Evolutionary conservation across 2,797 vertebrate genomes (phyloP).

Genomic region (Lagorchestes hirsutus): DNA sequence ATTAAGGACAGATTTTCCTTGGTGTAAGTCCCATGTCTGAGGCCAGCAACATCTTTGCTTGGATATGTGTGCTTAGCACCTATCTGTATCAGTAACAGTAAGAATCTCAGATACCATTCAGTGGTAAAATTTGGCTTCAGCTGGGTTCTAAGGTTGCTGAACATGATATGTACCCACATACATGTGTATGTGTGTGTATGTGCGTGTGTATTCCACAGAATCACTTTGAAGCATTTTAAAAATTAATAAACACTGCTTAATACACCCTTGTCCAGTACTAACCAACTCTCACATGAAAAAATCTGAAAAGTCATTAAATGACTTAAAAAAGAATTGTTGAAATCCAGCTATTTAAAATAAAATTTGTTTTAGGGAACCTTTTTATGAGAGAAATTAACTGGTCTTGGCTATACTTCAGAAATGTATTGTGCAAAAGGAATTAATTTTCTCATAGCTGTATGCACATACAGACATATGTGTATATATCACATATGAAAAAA

Average conservation of each 20-base stretch:
- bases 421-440: constrained; percentile 20
- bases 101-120: constrained; percentile 47
- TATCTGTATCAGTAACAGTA: constrained; percentile 61
- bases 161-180: background rate
- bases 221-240: constrained; percentile 42
- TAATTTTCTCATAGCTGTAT: constrained; percentile 43
- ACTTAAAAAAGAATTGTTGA: constrained; percentile 52
- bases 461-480: background rate
- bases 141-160: constrained; percentile 2
- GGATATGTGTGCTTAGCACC: constrained; percentile 55
- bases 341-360: constrained; percentile 51
- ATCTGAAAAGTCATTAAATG: constrained; percentile 60
- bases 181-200: background rate
- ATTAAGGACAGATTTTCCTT: constrained; percentile 82
- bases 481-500: background rate
- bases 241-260: constrained; percentile 53
- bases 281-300: constrained; percentile 11
- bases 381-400: constrained; percentile 39
- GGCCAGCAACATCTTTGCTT: constrained; percentile 54
- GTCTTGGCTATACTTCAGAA: constrained; percentile 26
- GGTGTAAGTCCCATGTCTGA: constrained; percentile 68
- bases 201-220: constrained; percentile 9
- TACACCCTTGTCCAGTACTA: background rate
- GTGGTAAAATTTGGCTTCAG: constrained; percentile 55
- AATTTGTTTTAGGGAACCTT: background rate